phyloP scores from a whole-genome alignment of 1,140 invertebrate species.

The Galleria mellonella region DNA sequence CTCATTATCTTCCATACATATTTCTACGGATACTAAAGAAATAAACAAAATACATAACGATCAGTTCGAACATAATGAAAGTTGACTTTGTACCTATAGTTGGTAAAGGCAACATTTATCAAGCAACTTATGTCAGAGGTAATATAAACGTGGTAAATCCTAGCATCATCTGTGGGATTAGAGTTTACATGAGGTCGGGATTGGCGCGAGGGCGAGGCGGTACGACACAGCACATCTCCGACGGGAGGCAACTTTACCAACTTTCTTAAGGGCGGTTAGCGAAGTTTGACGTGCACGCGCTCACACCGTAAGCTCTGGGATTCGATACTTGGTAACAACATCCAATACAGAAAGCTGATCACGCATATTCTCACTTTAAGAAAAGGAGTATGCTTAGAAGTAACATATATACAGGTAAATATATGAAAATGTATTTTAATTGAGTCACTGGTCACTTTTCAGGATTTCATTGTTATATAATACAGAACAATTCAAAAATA shows the following conservation, averaged over 20 bases:
- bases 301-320: conserved; percentile 56
- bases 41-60: background rate
- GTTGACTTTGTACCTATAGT: conserved; percentile 14
- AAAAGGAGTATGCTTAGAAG: background rate
- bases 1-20: no score
- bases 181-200: conserved; percentile 58
- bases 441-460: no score
- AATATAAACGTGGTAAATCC: conserved; percentile 63
- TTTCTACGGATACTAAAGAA: background rate
- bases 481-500: conserved; percentile 17
- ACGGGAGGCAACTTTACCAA: conserved; percentile 61
- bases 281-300: conserved; percentile 66
- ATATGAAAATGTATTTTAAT: no score
- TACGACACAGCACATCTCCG: conserved; percentile 55
- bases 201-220: conserved; percentile 35
- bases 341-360: conserved; percentile 33
- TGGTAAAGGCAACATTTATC: conserved; percentile 45
- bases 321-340: conserved; percentile 55
- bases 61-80: conserved; percentile 6
- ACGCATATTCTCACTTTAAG: background rate
- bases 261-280: conserved; percentile 68
- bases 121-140: conserved; percentile 43
- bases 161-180: conserved; percentile 66
- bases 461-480: background rate
- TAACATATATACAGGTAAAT: no score